These are phyloP conservation scores for Bufo gargarizans DNA, from an alignment of 2,113 vertebrate genomes.

Conservation along the genomic window DNA sequence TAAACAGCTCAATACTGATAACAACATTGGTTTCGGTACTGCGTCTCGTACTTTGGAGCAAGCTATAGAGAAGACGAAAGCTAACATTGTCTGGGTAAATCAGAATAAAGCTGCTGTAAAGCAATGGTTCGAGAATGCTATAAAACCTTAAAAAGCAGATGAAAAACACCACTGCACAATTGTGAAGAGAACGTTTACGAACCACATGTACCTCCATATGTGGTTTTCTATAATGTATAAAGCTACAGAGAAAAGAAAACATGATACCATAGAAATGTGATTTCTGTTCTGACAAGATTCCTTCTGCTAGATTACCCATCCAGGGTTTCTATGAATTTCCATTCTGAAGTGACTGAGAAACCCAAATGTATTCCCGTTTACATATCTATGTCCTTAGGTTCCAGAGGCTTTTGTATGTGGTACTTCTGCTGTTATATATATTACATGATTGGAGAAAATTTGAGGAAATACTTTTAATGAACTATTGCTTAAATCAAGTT, in stretches of 20 bases:
- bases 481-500: too few relatives aligned
- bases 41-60: constrained; percentile 81
- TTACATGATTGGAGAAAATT: too few relatives aligned
- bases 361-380: background rate
- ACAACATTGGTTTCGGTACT: constrained; percentile 69
- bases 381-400: background rate
- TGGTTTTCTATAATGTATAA: background rate
- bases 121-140: constrained; percentile 72
- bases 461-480: too few relatives aligned
- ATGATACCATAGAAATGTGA: background rate
- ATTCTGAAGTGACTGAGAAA: constrained; percentile 10
- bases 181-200: constrained; percentile 18
- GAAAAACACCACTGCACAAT: background rate
- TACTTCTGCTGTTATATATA: too few relatives aligned
- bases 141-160: background rate
- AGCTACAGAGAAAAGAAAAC: background rate
- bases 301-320: background rate
- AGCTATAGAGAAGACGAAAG: constrained; percentile 77
- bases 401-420: background rate
- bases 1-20: constrained; percentile 70
- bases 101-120: constrained; percentile 70
- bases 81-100: constrained; percentile 85
- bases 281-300: background rate
- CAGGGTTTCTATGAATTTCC: constrained; percentile 33
- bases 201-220: background rate